Percentiles rank a stretch among this genome's conserved stretches.
phyloP scores from a whole-genome alignment of 1,140 invertebrate species.

The Papilio machaon region DNA sequence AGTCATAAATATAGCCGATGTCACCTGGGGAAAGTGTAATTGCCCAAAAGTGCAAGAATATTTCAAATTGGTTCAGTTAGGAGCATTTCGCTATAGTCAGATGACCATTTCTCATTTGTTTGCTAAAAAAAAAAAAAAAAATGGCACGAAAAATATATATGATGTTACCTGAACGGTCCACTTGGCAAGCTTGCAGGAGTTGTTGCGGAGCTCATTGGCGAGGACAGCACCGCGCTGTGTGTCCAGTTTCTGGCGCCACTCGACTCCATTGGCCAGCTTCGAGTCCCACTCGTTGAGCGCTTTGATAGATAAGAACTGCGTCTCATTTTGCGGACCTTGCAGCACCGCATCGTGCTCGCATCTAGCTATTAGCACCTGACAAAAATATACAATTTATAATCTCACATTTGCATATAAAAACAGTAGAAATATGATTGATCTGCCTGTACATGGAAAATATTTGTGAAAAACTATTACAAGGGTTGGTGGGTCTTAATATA shows the following conservation, averaged over 20 bases:
- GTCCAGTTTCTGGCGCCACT: slow-evolving; percentile 99
- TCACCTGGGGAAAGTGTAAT: no score
- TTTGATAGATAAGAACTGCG: slow-evolving; percentile 97
- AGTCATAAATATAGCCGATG: no score
- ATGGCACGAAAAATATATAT: background rate
- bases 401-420: background rate
- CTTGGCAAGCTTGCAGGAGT: slow-evolving; percentile 99
- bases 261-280: slow-evolving; percentile 96
- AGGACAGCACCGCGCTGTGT: slow-evolving; percentile 98
- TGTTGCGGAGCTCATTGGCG: slow-evolving; percentile 99
- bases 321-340: slow-evolving; percentile 94
- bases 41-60: no score
- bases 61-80: no score
- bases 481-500: no score
- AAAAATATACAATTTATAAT: background rate
- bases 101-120: no score
- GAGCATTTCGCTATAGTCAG: no score
- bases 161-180: slow-evolving; percentile 95
- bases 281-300: slow-evolving; percentile 99
- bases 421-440: no score
- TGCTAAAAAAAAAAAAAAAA: no score
- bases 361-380: slow-evolving; percentile 89
- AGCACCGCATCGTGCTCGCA: slow-evolving; percentile 99
- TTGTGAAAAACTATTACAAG: no score
- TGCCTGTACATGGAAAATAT: background rate